phyloP scores from a whole-genome alignment of 2,113 vertebrate species.

The Dicentrarchus labrax region DNA sequence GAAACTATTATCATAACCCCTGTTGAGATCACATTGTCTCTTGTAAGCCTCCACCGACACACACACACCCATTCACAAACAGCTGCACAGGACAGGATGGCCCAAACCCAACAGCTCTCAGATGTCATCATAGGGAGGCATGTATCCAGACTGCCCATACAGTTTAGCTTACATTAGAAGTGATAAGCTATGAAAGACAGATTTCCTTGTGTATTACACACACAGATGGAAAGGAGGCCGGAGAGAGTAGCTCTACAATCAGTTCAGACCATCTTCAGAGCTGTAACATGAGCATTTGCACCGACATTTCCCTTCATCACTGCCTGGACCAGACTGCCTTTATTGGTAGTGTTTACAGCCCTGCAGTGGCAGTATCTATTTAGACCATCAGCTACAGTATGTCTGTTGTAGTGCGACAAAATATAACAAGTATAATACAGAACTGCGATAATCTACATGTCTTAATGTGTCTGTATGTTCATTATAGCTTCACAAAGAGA shows the following conservation, averaged over 20 bases:
- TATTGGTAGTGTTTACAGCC: conserved; percentile 83
- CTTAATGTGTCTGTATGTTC: conserved; percentile 22
- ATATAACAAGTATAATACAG: conserved; percentile 21
- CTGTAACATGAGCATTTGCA: conserved; percentile 57
- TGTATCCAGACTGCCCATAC: conserved; percentile 40
- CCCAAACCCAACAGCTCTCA: conserved; percentile 56
- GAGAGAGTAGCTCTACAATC: conserved; percentile 46
- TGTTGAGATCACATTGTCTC: conserved; percentile 63
- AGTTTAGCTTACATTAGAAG: conserved; percentile 47
- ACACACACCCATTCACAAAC: conserved; percentile 49
- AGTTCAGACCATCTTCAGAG: conserved; percentile 60
- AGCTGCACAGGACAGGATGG: conserved; percentile 70
- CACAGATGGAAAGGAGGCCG: conserved; percentile 19
- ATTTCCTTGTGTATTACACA: conserved; percentile 9
- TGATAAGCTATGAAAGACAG: conserved; percentile 42
- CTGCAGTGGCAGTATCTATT: conserved; percentile 72
- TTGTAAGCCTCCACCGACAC: conserved; percentile 17
- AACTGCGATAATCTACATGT: conserved; percentile 2
- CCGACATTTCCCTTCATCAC: conserved; percentile 54
- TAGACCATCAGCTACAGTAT: conserved; percentile 66
- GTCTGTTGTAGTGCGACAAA: conserved; percentile 39
- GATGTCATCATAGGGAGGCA: conserved; percentile 50
- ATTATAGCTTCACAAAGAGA: not conserved
- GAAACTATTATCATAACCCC: conserved; percentile 75
- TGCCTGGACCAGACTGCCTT: conserved; percentile 75